Conservation (phyloP, 2,888 invertebrate species). For the Ernsta delagoae region DNA sequence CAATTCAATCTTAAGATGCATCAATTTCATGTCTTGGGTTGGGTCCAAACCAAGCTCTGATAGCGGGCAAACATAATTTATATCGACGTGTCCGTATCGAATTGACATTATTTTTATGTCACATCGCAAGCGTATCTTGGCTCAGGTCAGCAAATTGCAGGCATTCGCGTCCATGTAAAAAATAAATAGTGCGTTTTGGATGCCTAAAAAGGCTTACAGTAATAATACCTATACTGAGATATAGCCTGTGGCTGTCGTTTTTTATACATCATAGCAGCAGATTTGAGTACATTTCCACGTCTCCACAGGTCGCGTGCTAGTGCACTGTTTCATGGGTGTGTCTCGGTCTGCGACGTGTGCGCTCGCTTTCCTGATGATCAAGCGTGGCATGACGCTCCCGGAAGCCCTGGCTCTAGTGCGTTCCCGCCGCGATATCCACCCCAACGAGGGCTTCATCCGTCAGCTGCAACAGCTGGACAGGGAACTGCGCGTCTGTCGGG, state of each 20-base stretch:
- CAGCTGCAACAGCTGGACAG: constrained; percentile 89
- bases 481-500: constrained; percentile 82
- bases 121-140: background rate
- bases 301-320: constrained; percentile 88
- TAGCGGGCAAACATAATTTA: too few relatives aligned
- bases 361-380: constrained; percentile 92
- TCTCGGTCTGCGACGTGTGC: constrained; percentile 93
- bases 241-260: background rate
- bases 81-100: too few relatives aligned
- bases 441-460: constrained; percentile 92
- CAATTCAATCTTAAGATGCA: too few relatives aligned
- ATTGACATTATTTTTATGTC: background rate
- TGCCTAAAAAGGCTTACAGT: too few relatives aligned
- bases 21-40: too few relatives aligned
- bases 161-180: background rate
- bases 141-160: background rate
- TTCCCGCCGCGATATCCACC: constrained; percentile 89
- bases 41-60: too few relatives aligned
- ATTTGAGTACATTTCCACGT: constrained; percentile 6
- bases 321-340: constrained; percentile 93
- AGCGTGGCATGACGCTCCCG: constrained; percentile 88
- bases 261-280: background rate
- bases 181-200: background rate
- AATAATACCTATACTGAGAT: too few relatives aligned
- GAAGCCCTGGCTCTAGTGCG: constrained; percentile 90